Conservation (phyloP, 2,888 invertebrate species). For the Gastracanthus pulcherrimus region DNA sequence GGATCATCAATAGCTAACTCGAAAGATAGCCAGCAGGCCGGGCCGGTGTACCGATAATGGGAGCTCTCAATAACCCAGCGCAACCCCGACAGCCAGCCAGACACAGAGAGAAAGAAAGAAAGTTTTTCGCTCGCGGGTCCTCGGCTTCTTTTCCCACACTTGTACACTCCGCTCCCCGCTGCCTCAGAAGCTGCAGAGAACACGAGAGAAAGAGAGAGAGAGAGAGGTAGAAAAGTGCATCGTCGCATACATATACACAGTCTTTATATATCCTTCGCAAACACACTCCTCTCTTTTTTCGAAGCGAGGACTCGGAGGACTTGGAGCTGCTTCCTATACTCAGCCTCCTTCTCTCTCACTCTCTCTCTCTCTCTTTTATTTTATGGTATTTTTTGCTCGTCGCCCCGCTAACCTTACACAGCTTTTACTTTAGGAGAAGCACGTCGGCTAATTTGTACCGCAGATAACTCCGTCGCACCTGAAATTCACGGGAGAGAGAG, state of each 20-base stretch:
- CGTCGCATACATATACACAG: no score
- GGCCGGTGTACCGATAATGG: slow-evolving; percentile 76
- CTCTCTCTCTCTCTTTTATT: no score
- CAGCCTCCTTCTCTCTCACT: no score
- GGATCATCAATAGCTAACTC: slow-evolving; percentile 76
- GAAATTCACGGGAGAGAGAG: slow-evolving; percentile 53
- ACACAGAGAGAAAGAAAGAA: slow-evolving; percentile 35
- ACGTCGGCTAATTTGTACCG: slow-evolving; percentile 74
- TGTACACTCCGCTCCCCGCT: no score
- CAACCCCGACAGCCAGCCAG: slow-evolving; percentile 63
- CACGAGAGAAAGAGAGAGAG: not conserved
- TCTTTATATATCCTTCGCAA: slow-evolving; percentile 52
- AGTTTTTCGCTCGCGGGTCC: not conserved
- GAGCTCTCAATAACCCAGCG: slow-evolving; percentile 74
- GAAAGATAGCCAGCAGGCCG: slow-evolving; percentile 71
- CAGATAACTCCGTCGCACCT: slow-evolving; percentile 66
- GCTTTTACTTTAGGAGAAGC: slow-evolving; percentile 74
- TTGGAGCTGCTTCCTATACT: not conserved
- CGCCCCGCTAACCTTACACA: slow-evolving; percentile 71
- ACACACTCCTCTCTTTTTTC: slow-evolving; percentile 52
- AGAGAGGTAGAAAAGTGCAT: slow-evolving; percentile 24
- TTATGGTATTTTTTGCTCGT: slow-evolving; percentile 59
- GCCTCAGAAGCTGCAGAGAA: slow-evolving; percentile 59
- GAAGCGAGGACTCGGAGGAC: not conserved
- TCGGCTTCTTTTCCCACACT: slow-evolving; percentile 68